phyloP scores from a whole-genome alignment of 2,113 vertebrate genomes.

The Notarius lentiginosus region DNA sequence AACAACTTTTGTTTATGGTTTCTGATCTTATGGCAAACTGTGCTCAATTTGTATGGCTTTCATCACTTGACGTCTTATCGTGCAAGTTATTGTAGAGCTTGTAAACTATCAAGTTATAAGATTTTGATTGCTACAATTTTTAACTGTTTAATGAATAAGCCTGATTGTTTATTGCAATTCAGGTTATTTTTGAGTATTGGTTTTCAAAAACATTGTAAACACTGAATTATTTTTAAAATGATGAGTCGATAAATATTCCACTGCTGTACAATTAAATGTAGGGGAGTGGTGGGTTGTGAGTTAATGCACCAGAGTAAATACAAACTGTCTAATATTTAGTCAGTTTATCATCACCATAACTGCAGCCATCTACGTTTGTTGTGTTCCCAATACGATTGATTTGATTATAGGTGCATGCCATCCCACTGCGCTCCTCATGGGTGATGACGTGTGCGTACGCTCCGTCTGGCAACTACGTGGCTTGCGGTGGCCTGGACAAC shows the following conservation, averaged over 20 bases:
- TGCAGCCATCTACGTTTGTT: not conserved
- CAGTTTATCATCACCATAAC: not conserved
- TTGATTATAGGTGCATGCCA: constrained; percentile 90
- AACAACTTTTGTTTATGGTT: too few species aligned
- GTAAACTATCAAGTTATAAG: not conserved
- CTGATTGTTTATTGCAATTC: too few species aligned
- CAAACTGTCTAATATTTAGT: not conserved
- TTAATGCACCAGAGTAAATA: not conserved
- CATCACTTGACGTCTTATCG: not conserved
- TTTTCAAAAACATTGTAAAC: too few species aligned
- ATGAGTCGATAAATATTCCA: not conserved
- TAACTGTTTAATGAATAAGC: too few species aligned
- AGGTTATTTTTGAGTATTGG: too few species aligned
- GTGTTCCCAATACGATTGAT: not conserved
- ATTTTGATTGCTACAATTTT: not conserved
- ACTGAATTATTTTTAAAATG: too few species aligned
- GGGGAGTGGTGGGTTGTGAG: not conserved
- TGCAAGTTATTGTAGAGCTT: not conserved
- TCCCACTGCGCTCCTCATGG: constrained; percentile 97
- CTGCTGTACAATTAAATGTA: not conserved
- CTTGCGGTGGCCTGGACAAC: constrained; percentile 97
- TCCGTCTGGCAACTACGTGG: constrained; percentile 97
- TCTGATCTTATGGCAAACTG: not conserved
- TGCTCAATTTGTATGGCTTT: not conserved
- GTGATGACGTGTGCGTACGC: constrained; percentile 99